phyloP scores from a whole-genome alignment of 2,888 invertebrate genomes.

The Synergus umbraculus region DNA sequence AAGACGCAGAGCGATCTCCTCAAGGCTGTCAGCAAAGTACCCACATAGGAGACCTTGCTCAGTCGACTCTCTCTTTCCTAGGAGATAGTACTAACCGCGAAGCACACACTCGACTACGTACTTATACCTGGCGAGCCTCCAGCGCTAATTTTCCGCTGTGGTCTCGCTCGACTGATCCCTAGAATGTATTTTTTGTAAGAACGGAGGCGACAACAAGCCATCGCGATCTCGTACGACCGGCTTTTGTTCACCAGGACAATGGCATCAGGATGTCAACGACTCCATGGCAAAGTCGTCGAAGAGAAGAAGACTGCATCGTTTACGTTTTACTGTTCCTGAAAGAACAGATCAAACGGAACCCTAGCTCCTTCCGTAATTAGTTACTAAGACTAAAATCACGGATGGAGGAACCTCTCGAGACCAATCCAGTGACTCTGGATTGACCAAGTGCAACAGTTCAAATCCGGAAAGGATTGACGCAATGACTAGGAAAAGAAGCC shows the following conservation, averaged over 20 bases:
- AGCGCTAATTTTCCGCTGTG: conserved; percentile 44
- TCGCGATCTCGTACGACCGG: conserved; percentile 28
- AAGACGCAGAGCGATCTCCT: conserved; percentile 87
- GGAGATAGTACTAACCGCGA: conserved; percentile 55
- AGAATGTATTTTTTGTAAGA: conserved; percentile 71
- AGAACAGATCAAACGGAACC: conserved; percentile 25
- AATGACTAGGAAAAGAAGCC: conserved; percentile 2
- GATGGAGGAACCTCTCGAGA: background rate
- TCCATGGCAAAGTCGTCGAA: conserved; percentile 43
- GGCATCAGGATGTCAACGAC: conserved; percentile 9
- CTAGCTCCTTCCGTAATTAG: conserved; percentile 11
- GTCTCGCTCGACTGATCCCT: conserved; percentile 73
- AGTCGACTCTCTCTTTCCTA: conserved; percentile 57
- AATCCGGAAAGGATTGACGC: background rate
- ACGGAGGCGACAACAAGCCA: conserved; percentile 42
- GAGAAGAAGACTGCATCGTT: conserved; percentile 55
- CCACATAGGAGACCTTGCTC: conserved; percentile 82
- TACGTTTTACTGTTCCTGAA: conserved; percentile 33
- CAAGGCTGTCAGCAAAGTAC: conserved; percentile 88
- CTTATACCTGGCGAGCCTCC: conserved; percentile 71
- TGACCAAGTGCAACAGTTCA: conserved; percentile 37
- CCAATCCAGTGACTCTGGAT: background rate
- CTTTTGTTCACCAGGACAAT: conserved; percentile 11
- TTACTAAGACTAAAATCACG: background rate
- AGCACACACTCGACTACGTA: conserved; percentile 71